Evolutionary conservation across 2,888 invertebrate species (phyloP).

Genomic region (Phengaris alcon): DNA sequence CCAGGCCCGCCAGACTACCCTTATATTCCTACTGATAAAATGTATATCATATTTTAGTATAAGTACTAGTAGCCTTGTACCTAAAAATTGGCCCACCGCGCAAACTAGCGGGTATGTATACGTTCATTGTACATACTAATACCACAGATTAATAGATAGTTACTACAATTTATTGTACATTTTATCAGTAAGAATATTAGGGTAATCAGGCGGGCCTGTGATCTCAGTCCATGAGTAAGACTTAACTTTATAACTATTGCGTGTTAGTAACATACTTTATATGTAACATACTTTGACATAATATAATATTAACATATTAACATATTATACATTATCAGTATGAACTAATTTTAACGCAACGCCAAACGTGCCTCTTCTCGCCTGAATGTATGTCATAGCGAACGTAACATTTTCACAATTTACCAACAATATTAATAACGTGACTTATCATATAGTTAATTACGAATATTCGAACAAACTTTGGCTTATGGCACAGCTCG

Average conservation of each 20-base stretch:
- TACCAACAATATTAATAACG: background rate
- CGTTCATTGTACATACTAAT: too few relatives aligned
- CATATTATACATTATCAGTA: background rate
- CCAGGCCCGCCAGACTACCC: too few relatives aligned
- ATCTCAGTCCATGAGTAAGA: too few relatives aligned
- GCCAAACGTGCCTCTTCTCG: background rate
- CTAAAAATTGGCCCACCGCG: too few relatives aligned
- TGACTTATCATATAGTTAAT: constrained; percentile 7
- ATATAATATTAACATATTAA: background rate
- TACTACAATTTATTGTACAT: too few relatives aligned
- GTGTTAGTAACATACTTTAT: background rate
- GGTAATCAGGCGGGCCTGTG: too few relatives aligned
- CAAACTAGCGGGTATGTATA: too few relatives aligned
- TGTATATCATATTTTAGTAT: too few relatives aligned
- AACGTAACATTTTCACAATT: constrained; percentile 1
- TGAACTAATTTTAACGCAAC: constrained; percentile 4
- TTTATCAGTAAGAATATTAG: too few relatives aligned
- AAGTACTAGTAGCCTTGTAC: too few relatives aligned
- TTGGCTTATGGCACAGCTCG: background rate
- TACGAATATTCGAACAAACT: background rate
- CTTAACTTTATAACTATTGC: background rate
- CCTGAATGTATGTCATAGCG: background rate
- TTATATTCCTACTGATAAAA: too few relatives aligned
- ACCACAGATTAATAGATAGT: too few relatives aligned
- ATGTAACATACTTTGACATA: background rate